Conservation (phyloP, 2,888 invertebrate genomes). For the Chymomyza procnemis region DNA sequence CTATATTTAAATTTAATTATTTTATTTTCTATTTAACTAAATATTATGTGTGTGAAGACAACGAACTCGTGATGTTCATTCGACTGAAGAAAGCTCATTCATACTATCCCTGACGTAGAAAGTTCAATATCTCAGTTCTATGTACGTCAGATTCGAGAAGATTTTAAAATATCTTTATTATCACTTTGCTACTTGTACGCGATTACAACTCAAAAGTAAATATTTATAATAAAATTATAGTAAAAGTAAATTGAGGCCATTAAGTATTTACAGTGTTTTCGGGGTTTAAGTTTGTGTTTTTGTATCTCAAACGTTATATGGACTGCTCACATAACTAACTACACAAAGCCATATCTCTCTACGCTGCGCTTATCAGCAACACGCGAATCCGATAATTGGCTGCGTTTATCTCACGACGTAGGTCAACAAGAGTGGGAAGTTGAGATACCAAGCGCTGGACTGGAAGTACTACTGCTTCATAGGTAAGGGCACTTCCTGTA, state of each 20-base stretch:
- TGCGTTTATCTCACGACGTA: slow-evolving; percentile 20
- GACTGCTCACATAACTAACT: slow-evolving; percentile 17
- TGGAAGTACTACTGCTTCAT: slow-evolving; percentile 26
- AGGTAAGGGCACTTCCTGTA: neutral
- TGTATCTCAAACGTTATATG: slow-evolving; percentile 25
- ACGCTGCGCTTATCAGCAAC: slow-evolving; percentile 13
- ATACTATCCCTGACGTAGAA: neutral
- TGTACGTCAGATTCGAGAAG: neutral
- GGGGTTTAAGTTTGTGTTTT: neutral
- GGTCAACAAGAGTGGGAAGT: slow-evolving; percentile 8
- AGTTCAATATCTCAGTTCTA: neutral
- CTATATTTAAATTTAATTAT: too few relatives aligned
- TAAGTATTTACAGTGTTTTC: slow-evolving; percentile 35
- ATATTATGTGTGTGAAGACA: neutral
- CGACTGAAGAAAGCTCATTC: neutral
- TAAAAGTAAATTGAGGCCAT: slow-evolving; percentile 26
- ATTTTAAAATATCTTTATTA: slow-evolving; percentile 21
- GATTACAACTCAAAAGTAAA: neutral
- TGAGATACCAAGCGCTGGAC: neutral
- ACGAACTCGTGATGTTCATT: too few relatives aligned
- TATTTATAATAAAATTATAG: slow-evolving; percentile 5
- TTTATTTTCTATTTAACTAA: neutral
- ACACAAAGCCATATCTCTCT: neutral
- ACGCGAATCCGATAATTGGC: neutral
- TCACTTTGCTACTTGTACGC: neutral